Evolutionary conservation across 2,797 vertebrate genomes (phyloP), one percentile per base, ranked within the genome.

Genomic region (Cynodonichthys magdalenae): DNA sequence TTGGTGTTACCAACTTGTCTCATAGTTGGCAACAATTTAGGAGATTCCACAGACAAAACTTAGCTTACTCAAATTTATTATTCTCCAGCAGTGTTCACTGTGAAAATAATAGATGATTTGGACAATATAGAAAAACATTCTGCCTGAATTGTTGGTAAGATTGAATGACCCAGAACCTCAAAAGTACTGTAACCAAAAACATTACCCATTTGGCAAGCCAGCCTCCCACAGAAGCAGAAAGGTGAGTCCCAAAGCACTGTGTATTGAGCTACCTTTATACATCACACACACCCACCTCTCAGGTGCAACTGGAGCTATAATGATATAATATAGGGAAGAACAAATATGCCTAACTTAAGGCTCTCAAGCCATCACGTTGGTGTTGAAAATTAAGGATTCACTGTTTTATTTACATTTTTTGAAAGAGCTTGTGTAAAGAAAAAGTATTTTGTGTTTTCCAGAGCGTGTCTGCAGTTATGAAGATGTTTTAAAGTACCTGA

Each of bases 401-500:
- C 29, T 31, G 29, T 31, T 31, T 31, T 31, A 5, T 31, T 5
- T 31, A 6, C 5, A 3, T 8, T 31, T 31, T 31, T 36, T 36
- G 1, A 9, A 36, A 36, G 34, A 9, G 9, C 11, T 42, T 42
- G 41, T 42, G 15, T 42, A 15, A 42, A 42, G 11, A 15, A 45
- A n/a, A 31, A 31, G 7, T 2, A 11, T 4, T 48, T 15, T 1
- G 4, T 70, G 10, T 63, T 59, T 41, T 10, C 6, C 65, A 5
- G 69, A 69, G 18, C 44, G 39, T 8, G 20, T 20, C 17, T 92
- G 89, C 53, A 74, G 73, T 36, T 82, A 81, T 39, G 69, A 82
- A 9, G 81, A 88, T 12, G 79, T 92, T n/a, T 28, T 89, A 50
- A 59, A 81, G 2, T 29, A 86, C 61, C 61, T 90, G 44, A 79